Evolutionary conservation across 1,140 invertebrate species (phyloP), one percentile per base, ranked within the genome.

Genomic region (Listronotus bonariensis): DNA sequence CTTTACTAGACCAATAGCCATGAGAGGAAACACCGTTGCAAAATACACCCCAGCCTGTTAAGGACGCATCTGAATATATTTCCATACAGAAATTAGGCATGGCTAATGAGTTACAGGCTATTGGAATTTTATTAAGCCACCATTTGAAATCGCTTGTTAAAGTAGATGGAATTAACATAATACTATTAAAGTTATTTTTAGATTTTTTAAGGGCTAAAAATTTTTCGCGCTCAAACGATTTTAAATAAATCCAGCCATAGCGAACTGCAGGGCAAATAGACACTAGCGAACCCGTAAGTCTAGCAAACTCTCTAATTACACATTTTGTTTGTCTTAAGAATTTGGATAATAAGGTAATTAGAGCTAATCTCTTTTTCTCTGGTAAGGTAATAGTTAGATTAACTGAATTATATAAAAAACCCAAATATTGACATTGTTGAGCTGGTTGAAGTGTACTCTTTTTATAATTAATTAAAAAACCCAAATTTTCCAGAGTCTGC

Each of bases 41-140:
- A 48, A 20, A 63, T 17, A 15, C 41, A 15, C 49, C 60, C 60
- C 60, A 63, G 20, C 60, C 60, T 8, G 26, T 11, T 8, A n/a
- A 14, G 1, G 60, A 53, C 9, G 60, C 60, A 31, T 63, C 59
- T 14, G 48, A 53, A 34, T 34, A 59, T 34, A 59, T 60, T 38
- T 49, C 57, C 7, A 51, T 11, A 8, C 3, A 2, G 18, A 17
- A 51, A 51, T n/a, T 17, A 11, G 9, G 11, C 17, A 15, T 18
- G 20, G 10, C 18, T 15, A 26, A 11, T 31, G 20, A 38, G 12
- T 36, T 49, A 11, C 38, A 9, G 11, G 46, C 9, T 5, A 10
- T 6, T 6, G 31, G 17, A 14, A 38, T 14, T 42, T 18, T 41
- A 12, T 60, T 12, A 10, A 20, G 14, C 57, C 48, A 60, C 57